These are phyloP conservation scores for Platycnemis pennipes DNA, from an alignment of 2,888 invertebrate genomes.

Conservation along the genomic window DNA sequence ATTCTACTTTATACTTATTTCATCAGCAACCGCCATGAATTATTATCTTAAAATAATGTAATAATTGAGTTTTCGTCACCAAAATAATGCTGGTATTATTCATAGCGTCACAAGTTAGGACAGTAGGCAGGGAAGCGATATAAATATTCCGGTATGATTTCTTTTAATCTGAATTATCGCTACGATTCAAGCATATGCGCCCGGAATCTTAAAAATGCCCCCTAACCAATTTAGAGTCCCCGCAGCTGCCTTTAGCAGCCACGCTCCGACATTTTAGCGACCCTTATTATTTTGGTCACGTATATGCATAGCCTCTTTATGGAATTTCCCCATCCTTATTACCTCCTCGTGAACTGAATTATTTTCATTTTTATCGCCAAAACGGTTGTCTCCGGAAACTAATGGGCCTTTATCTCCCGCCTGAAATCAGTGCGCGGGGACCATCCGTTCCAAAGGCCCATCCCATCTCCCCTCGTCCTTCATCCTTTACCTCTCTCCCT, in stretches of 20 bases:
- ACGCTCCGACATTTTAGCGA: neutral
- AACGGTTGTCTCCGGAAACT: slow-evolving; percentile 15
- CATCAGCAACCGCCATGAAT: too few relatives aligned
- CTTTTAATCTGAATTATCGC: slow-evolving; percentile 19
- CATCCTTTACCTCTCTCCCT: neutral
- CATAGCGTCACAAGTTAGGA: neutral
- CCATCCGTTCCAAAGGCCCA: neutral
- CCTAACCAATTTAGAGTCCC: neutral
- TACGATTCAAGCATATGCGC: neutral
- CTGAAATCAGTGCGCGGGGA: neutral
- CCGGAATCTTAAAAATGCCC: neutral
- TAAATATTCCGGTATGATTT: neutral
- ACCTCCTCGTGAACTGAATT: slow-evolving; percentile 5
- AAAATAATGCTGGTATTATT: neutral
- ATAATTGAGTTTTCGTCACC: neutral
- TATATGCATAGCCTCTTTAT: neutral
- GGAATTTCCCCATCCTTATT: neutral
- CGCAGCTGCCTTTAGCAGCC: neutral
- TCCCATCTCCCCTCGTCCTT: neutral
- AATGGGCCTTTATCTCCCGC: slow-evolving; percentile 1
- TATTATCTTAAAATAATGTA: neutral
- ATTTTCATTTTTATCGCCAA: neutral
- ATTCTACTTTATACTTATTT: too few relatives aligned
- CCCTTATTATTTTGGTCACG: slow-evolving; percentile 28
- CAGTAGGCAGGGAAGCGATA: neutral